Evolutionary conservation across 2,797 vertebrate species (phyloP).

Genomic region (Trematomus bernacchii): DNA sequence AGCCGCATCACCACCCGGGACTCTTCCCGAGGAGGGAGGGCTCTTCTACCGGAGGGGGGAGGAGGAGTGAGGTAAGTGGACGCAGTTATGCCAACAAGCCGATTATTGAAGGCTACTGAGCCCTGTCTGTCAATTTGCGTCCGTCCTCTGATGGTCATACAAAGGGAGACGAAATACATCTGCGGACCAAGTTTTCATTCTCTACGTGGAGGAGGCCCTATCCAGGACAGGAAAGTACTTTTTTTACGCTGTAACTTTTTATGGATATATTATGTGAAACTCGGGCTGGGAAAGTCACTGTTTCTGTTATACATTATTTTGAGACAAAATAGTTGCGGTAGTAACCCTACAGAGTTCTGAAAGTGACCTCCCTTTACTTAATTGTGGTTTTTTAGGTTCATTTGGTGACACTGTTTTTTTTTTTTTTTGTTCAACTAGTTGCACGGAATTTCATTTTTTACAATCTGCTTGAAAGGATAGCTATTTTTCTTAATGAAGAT

Average conservation of each 20-base stretch:
- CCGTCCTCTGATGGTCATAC: constrained; percentile 51
- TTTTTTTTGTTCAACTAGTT: background rate
- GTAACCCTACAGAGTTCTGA: background rate
- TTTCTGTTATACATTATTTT: background rate
- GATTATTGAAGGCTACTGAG: constrained; percentile 78
- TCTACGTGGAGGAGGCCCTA: background rate
- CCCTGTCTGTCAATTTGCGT: constrained; percentile 57
- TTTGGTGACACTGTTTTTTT: background rate
- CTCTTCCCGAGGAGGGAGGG: constrained; percentile 14
- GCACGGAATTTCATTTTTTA: background rate
- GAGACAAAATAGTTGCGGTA: background rate
- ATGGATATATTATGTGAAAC: constrained; percentile 25
- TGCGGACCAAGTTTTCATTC: constrained; percentile 4
- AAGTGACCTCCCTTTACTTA: background rate
- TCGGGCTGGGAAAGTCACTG: background rate
- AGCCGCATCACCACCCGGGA: constrained; percentile 5
- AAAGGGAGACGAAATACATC: constrained; percentile 11
- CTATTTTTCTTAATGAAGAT: background rate
- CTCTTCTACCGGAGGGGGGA: background rate
- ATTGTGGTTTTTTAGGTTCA: background rate
- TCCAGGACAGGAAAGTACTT: constrained; percentile 13
- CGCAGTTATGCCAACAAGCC: constrained; percentile 77
- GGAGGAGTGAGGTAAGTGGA: constrained; percentile 61
- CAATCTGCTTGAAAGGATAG: background rate
- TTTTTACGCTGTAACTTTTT: constrained; percentile 34